Percentiles rank a stretch among this genome's conserved stretches.
phyloP scores from a whole-genome alignment of 2,888 invertebrate genomes.

The Tetranychus piercei region DNA sequence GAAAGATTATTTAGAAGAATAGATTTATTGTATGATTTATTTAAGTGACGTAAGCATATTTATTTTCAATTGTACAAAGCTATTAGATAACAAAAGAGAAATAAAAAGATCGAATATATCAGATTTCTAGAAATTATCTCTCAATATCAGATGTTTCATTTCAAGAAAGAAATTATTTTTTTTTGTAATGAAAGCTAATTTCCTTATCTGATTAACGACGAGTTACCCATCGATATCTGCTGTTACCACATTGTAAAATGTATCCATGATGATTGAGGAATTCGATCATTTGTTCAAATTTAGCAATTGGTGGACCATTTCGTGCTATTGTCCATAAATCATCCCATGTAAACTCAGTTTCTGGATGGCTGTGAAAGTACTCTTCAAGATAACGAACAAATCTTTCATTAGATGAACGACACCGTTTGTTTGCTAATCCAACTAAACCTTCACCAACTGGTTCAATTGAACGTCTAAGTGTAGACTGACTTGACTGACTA shows the following conservation, averaged over 20 bases:
- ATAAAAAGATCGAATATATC: no score
- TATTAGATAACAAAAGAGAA: no score
- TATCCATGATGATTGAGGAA: not conserved
- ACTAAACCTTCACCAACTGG: not conserved
- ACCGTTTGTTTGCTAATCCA: not conserved
- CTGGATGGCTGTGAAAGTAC: not conserved
- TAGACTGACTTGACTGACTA: not conserved
- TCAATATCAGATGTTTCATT: not conserved
- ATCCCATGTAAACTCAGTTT: not conserved
- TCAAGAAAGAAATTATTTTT: not conserved
- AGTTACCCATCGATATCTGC: not conserved
- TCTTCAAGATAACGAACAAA: constrained; percentile 1
- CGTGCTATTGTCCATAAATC: not conserved
- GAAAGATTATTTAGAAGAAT: no score
- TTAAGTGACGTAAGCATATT: no score
- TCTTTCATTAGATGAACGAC: not conserved
- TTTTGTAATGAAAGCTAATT: not conserved
- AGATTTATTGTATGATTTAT: no score
- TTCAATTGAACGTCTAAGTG: not conserved
- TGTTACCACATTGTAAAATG: not conserved
- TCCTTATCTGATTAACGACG: not conserved
- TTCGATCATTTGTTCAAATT: not conserved
- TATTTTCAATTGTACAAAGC: no score
- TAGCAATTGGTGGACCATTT: not conserved
- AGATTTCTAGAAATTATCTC: no score